Evolutionary conservation across 2,888 invertebrate species (phyloP), one percentile per base, ranked within the genome.

Genomic region (Melieria picta): DNA sequence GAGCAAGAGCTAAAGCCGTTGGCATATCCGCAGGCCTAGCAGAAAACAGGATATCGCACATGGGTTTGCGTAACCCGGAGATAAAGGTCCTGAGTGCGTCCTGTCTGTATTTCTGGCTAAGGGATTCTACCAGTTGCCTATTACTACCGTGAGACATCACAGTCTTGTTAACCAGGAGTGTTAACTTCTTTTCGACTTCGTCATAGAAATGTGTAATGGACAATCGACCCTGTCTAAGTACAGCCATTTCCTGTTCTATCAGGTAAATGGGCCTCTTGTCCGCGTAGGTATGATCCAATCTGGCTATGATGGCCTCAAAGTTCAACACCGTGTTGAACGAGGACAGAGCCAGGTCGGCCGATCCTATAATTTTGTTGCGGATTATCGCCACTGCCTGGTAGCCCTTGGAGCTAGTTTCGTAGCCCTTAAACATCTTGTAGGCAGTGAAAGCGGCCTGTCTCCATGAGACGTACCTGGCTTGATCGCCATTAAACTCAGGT

Each of bases 381-480:
- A 55, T 46, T 65, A 55, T 65, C 42, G 55, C 65, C 7, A 65
- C 16, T 30, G 57, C 58, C 56, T 66, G 30, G 46, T 57, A 47
- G 7, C 57, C 56, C 10, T 57, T 66, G n/a, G 63, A 48, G 30
- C 50, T 64, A 30, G 48, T 13, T 4, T 50, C 63, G n/a, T 50
- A 64, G 13, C 50, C 11, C 7, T 43, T n/a, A 57, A 13, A 46
- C 43, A 65, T 10, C 64, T 47, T 57, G 47, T 66, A 66, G 13
- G 47, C 66, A 7, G 58, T n/a, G 47, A 13, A 66, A n/a, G 65
- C 73, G 45, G 73, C 68, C 57, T 74, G 75, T 10, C 63, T 65
- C 74, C 70, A 74, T 4, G 73, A 67, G 10, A 76, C 69, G 42
- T 75, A 74, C 9, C 62, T 58, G n/a, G 55, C 72, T 30, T 73